Base-by-base conservation (phyloP, 2,888 invertebrate genomes). In the Meliscaeva auricollis region DNA sequence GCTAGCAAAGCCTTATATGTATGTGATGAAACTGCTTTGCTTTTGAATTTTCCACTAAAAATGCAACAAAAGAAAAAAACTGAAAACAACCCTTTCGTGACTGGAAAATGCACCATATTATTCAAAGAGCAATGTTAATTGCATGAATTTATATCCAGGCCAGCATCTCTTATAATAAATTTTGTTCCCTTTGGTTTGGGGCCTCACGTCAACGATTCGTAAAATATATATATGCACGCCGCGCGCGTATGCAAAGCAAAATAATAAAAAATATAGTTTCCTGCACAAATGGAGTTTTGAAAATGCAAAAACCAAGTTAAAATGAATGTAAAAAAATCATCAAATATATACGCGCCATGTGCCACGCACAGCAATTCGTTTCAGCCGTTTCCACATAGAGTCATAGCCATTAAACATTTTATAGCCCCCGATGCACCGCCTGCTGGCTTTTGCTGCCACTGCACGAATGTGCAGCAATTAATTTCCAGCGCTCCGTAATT, bases 381-480 rank as follows among this genome's bases (percentile, higher is more conserved):
- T 75, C 79, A 79, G 26, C 74, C 70, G 79, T 30, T 84, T 58
- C 44, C 70, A 64, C 46, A 48, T 69, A 56, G 56, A 50, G 48
- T 52, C 58, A 35, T 46, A 66, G 84, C 80, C 75, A 84, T 84
- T 84, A 80, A 84, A 20, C 60, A 72, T 72, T 84, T 80, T 80
- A 84, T 84, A 56, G 75, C 6, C 68, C 48, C 38, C 48, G 26
- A 44, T 30, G 30, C 30, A 17, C 60, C 62, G 62, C 58, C 62
- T 75, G 75, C 70, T 66, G 80, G 56, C 26, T 26, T 78, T 52
- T 80, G 84, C 80, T 80, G 80, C 44, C 81, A 41, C 64, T 85
- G 85, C 85, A 85, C 76, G 85, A 81, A 76, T 77, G 22, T 50
- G 72, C 76, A 85, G 85, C 81, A 85, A 85, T 85, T 85, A 85